These are phyloP conservation scores for Turnix velox DNA, from an alignment of 2,113 vertebrate genomes.

Conservation along the genomic window DNA sequence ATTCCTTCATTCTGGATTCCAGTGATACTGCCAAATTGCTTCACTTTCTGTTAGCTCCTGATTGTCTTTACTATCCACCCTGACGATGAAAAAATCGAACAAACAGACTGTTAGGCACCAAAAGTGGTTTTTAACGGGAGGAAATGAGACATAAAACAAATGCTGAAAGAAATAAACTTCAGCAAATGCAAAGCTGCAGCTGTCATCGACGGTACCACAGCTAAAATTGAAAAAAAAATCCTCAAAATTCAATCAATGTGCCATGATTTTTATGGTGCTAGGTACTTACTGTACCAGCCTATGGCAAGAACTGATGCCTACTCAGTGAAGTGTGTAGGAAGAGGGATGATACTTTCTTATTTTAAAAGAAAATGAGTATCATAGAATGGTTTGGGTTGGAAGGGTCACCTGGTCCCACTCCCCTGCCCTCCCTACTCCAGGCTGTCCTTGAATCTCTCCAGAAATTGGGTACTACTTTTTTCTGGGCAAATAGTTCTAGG, in stretches of 20 bases:
- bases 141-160: neutral
- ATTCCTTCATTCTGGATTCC: constrained; percentile 20
- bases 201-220: neutral
- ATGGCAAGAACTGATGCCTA: neutral
- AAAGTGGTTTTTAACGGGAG: neutral
- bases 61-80: neutral
- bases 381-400: too few relatives aligned
- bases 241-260: neutral
- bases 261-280: neutral
- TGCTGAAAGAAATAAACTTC: neutral
- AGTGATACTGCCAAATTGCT: neutral
- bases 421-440: too few relatives aligned
- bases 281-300: neutral
- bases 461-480: too few relatives aligned
- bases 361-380: neutral
- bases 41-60: neutral
- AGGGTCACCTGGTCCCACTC: too few relatives aligned
- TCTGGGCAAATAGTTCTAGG: too few relatives aligned
- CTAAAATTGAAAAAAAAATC: neutral
- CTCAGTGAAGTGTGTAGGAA: neutral
- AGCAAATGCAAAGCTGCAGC: constrained; percentile 13
- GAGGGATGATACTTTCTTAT: neutral
- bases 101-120: neutral
- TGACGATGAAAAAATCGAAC: neutral
- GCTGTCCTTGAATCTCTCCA: too few relatives aligned